Base-by-base conservation (phyloP, 2,797 vertebrate genomes). In the Aldrovandia affinis region DNA sequence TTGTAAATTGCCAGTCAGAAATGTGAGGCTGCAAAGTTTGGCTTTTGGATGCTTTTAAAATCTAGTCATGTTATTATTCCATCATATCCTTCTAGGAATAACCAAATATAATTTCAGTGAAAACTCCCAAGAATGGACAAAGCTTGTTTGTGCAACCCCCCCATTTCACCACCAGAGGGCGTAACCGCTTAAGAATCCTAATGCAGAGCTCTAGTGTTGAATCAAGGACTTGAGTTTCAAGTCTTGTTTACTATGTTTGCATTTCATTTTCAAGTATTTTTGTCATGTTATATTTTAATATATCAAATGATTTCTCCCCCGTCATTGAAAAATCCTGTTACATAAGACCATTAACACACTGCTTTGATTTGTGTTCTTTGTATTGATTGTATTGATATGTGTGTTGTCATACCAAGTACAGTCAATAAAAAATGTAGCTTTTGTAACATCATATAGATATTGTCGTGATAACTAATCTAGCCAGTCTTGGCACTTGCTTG, bases 211-310 rank as follows among this genome's bases (percentile, higher is more conserved):
- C 39, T 25, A 44, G 39, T 47, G 47, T 77, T 47, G 73, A 77
- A 77, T 12, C 73, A n/a, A 77, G 39, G 42, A 47, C 73, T 28
- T 77, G 73, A 44, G 25, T 77, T 57, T 25, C 22, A 10, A 47
- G 73, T 2, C 73, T 73, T 77, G 42, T 77, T 77, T 44, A 77
- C 73, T 47, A 10, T 77, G 25, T 44, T 5, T 44, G 14, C n/a
- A 22, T 33, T 75, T 75, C 20, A 57, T 57, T 77, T 77, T 77
- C 42, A 77, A n/a, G 25, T 77, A 6, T 75, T 9, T 75, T 68
- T 68, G 28, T 77, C 4, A 47, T 47, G 25, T 18, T 36, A 42
- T 77, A 47, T 47, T 47, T 77, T 73, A 73, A 73, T 73, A 73
- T 68, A 68, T 73, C 15, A 39, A 39, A 18, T 73, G 68, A 42